Base-by-base conservation (phyloP, 2,888 invertebrate species). In the Euzophera pinguis region DNA sequence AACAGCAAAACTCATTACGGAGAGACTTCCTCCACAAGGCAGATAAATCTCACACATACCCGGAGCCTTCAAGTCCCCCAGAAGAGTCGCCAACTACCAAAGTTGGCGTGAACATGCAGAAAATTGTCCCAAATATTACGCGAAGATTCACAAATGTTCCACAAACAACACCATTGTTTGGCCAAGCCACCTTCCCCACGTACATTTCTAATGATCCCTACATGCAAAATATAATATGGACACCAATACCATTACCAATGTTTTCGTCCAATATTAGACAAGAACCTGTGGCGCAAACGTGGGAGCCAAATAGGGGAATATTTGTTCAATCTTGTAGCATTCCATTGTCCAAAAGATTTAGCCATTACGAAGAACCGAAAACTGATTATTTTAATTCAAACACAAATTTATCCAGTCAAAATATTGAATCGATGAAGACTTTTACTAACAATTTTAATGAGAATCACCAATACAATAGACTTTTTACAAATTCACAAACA, bases 21-120 rank as follows among this genome's bases (percentile, higher is more conserved):
- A 66, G 60, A 48, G 61, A 60, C 27, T 37, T 63, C 0, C 57
- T 65, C 4, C 63, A 52, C 39, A 49, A 65, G 1, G 47, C 58
- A 0, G 67, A 73, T 12, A 69, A 63, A 35, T 55, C 52, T 0
- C 69, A 73, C 6, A 13, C 45, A 0, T 73, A 67, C 27, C 76
- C 75, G 0, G 81, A 81, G 53, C 79, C 81, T 0, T 55, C 54
- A 0, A 66, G 60, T 1, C 71, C 72, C 2, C 76, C 74, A 0
- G 52, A 52, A 1, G 61, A 65, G 0, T 50, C 34, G n/a, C 49
- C 50, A 8, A 16, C 42, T 0, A 13, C 35, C 29, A 32, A 42
- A 50, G 42, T 39, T 32, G 12, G 1, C 17, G 3, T 4, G 16
- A 43, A 22, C 38, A 14, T 32, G 7, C 54, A 43, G 51, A 52